Evolutionary conservation across 2,113 vertebrate species (phyloP).

Genomic region (Hypanus sabinus): DNA sequence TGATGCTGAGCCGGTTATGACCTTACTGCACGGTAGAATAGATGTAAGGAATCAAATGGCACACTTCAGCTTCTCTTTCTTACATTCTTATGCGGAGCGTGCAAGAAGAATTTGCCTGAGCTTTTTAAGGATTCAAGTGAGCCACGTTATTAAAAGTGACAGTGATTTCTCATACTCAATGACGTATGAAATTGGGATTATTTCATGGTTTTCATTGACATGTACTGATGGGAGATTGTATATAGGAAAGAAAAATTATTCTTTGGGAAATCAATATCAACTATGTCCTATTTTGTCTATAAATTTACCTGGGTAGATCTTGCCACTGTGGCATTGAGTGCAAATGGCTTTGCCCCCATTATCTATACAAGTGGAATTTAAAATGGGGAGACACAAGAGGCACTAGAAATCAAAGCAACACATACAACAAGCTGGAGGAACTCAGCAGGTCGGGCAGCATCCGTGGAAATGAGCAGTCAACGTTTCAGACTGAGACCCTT

Average conservation of each 20-base stretch:
- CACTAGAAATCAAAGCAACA: too few relatives aligned
- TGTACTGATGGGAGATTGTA: background rate
- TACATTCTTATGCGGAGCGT: background rate
- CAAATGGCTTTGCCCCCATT: background rate
- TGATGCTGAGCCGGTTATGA: too few relatives aligned
- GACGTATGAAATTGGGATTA: background rate
- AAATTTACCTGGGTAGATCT: background rate
- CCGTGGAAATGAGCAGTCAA: too few relatives aligned
- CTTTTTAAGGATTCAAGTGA: background rate
- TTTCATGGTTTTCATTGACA: background rate
- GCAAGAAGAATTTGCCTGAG: background rate
- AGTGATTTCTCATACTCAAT: background rate
- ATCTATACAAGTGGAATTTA: background rate
- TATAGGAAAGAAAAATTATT: background rate
- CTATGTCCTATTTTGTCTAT: background rate
- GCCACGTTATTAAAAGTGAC: background rate
- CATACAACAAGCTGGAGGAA: too few relatives aligned
- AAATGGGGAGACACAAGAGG: background rate
- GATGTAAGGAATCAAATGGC: too few relatives aligned
- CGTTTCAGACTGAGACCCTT: too few relatives aligned
- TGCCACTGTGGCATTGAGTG: background rate
- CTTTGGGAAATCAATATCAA: background rate
- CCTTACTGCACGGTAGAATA: too few relatives aligned
- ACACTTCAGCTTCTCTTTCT: too few relatives aligned
- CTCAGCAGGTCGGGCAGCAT: too few relatives aligned